Evolutionary conservation across 2,113 vertebrate species (phyloP).

Genomic region (Neomonachus schauinslandi): DNA sequence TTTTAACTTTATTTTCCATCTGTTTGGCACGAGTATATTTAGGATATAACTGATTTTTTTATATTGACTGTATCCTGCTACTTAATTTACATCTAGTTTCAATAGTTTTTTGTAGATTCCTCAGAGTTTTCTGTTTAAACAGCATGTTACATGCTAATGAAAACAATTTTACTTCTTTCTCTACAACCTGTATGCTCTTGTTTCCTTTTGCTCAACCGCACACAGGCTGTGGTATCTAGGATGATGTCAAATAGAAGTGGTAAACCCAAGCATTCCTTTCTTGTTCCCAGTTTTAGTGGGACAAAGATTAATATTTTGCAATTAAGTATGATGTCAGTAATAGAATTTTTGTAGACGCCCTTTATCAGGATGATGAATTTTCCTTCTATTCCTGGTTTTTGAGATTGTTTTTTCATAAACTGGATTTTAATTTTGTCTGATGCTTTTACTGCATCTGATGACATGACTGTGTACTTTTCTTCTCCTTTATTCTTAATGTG

Average conservation of each 20-base stretch:
- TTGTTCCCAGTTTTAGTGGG: neutral
- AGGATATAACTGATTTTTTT: neutral
- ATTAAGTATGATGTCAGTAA: neutral
- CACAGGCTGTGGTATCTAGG: too few species aligned
- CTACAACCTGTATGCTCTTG: neutral
- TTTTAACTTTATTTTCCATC: neutral
- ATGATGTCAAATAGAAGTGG: too few species aligned
- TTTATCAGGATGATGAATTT: neutral
- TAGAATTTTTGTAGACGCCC: neutral
- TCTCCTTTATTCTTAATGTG: neutral
- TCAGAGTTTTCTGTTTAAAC: neutral
- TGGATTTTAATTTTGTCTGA: neutral
- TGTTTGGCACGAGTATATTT: neutral
- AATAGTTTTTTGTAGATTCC: neutral
- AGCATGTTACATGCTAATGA: neutral
- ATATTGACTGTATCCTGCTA: neutral
- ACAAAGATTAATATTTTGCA: neutral
- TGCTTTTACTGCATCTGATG: neutral
- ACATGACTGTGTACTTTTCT: neutral
- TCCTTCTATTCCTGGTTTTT: neutral
- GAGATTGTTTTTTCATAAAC: neutral
- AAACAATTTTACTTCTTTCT: neutral
- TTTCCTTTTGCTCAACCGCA: neutral
- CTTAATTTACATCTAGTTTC: neutral
- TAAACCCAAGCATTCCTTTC: neutral